Conservation (phyloP, 2,113 vertebrate genomes). For the Cisticola juncidis region DNA sequence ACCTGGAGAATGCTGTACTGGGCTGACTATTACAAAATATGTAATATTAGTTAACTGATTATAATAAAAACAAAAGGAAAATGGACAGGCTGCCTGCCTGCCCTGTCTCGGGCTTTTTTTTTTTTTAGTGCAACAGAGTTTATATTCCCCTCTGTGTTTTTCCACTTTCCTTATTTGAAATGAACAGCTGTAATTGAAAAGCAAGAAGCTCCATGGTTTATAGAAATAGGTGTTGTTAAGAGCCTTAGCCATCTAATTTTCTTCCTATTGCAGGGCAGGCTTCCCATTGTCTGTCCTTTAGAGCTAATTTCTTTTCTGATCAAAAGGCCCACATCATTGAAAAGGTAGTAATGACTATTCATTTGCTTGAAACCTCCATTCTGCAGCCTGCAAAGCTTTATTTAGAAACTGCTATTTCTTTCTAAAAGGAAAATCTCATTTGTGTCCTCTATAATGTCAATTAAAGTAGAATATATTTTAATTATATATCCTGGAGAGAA, state of each 20-base stretch:
- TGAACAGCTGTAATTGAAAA: conserved; percentile 87
- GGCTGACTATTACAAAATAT: conserved; percentile 48
- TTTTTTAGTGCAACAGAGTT: conserved; percentile 70
- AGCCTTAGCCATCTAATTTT: conserved; percentile 82
- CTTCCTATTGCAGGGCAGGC: conserved; percentile 82
- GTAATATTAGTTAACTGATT: conserved; percentile 64
- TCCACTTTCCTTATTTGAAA: conserved; percentile 77
- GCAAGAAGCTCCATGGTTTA: conserved; percentile 80
- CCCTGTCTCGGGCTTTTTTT: conserved; percentile 31
- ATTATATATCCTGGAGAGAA: conserved; percentile 82
- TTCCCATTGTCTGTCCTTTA: conserved; percentile 83
- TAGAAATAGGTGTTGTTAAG: conserved; percentile 85
- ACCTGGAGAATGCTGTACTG: not conserved
- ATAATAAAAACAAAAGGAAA: conserved; percentile 61
- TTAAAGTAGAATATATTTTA: conserved; percentile 84
- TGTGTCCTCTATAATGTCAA: conserved; percentile 82
- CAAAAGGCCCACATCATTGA: conserved; percentile 83
- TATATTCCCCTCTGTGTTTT: conserved; percentile 74
- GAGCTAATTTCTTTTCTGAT: conserved; percentile 85
- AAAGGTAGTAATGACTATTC: conserved; percentile 87
- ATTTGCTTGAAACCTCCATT: conserved; percentile 79
- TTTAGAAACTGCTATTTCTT: conserved; percentile 82
- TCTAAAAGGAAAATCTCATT: conserved; percentile 82
- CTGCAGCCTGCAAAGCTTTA: conserved; percentile 77
- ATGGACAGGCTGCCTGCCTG: not conserved